These are phyloP conservation scores for Nannoperca obscura DNA, from an alignment of 2,797 vertebrate genomes.

Conservation along the genomic window DNA sequence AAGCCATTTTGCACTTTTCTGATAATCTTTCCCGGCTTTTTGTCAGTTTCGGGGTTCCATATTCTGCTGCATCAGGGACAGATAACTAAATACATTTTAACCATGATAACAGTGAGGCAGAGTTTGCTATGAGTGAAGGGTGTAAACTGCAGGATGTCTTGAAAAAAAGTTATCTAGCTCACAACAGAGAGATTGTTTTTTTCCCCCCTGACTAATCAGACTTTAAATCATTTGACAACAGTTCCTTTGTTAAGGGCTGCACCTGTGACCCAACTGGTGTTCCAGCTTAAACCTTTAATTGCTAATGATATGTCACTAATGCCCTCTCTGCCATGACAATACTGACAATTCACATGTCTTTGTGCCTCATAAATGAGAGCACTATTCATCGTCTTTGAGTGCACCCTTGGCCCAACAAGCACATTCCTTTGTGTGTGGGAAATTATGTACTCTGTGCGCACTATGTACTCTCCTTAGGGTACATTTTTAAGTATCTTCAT, in stretches of 20 bases:
- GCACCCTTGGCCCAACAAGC: background rate
- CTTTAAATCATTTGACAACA: background rate
- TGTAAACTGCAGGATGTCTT: background rate
- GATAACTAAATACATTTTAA: too few relatives aligned
- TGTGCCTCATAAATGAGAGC: background rate
- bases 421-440: background rate
- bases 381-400: background rate
- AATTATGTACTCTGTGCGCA: too few relatives aligned
- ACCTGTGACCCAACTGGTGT: background rate
- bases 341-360: background rate
- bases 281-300: background rate
- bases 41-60: too few relatives aligned
- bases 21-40: too few relatives aligned
- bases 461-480: too few relatives aligned
- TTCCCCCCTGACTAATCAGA: background rate
- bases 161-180: background rate
- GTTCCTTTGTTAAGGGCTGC: slow-evolving; percentile 15
- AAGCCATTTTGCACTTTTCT: too few relatives aligned
- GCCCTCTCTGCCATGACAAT: background rate
- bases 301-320: background rate
- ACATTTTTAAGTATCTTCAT: background rate
- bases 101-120: too few relatives aligned
- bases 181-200: background rate
- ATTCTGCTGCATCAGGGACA: too few relatives aligned
- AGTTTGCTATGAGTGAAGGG: background rate